Conservation (phyloP, 2,797 vertebrate genomes). For the Pyrocephalus nanus region DNA sequence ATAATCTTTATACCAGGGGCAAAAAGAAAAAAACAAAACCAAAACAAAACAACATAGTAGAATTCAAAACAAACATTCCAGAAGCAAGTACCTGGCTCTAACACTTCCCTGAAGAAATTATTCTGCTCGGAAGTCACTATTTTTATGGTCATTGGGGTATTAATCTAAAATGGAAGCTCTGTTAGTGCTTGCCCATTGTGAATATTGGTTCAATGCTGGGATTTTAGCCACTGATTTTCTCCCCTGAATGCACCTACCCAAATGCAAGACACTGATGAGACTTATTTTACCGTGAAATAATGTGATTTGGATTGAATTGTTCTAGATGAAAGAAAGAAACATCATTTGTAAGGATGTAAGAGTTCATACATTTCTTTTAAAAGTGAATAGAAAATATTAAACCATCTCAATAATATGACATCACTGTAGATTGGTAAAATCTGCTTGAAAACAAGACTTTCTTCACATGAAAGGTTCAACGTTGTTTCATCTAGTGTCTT, state of each 20-base stretch:
- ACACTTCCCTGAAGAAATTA: background rate
- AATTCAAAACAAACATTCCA: background rate
- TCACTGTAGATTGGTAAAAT: background rate
- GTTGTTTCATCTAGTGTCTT: background rate
- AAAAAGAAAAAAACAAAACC: background rate
- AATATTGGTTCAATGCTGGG: background rate
- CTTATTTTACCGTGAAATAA: background rate
- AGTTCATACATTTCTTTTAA: background rate
- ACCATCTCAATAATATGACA: background rate
- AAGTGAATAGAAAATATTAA: background rate
- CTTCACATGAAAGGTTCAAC: background rate
- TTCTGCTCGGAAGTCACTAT: background rate
- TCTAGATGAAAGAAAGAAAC: background rate
- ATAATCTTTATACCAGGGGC: background rate
- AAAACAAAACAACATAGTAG: background rate
- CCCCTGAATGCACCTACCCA: background rate
- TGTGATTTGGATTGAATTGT: background rate
- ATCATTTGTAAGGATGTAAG: background rate
- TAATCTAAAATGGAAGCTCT: background rate
- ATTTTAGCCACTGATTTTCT: background rate
- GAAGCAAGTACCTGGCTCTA: background rate
- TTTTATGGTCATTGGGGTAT: background rate
- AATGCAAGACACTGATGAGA: background rate
- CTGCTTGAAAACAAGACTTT: background rate
- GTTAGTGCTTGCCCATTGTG: background rate